Evolutionary conservation across 1,140 invertebrate genomes (phyloP), one percentile per base, ranked within the genome.

Genomic region (Palaemon carinicauda): DNA sequence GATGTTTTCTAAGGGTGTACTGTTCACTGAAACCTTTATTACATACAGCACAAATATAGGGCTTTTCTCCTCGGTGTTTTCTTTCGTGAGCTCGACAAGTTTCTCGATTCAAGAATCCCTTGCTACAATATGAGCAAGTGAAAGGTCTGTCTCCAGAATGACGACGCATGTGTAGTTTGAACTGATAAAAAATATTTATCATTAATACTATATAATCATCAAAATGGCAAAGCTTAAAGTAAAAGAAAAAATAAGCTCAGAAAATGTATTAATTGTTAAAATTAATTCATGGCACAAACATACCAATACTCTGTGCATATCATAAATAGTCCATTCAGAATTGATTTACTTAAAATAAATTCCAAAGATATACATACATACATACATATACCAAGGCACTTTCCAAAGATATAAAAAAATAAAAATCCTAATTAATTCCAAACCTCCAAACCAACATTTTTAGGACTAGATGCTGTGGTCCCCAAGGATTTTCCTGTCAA

Each of bases 11-110:
- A 54, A 97, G 92, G 91, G 97, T 97, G 91, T 97, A 96, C 90
- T 97, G 97, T 1, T 97, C 96, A 88, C 96, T 97, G 91, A 97
- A 97, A 89, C 95, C 95, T 91, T 97, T 97, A 90, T 94, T 95
- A 92, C 97, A 98, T 90, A 96, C 97, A 90, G 98, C 97, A 91
- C 97, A 98, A 90, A 96, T 73, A 52, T 82, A 88, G 14, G 87
- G 87, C 60, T 95, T 94, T 90, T 96, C 95, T 2, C 97, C 96
- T 0, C 96, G 97, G 90, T 97, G 96, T 0, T 96, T 97, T 41
- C 96, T 94, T 91, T 97, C 97, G 91, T 98, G 97, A 15, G 97
- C 94, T 1, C 96, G 96, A 82, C 98, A 92, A 71, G 97, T 92
- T 24, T 96, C 97, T 5, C 96, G 96, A n/a, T 97, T 96, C 4